Evolutionary conservation across 2,113 vertebrate genomes (phyloP).

Genomic region (Tetrax tetrax): DNA sequence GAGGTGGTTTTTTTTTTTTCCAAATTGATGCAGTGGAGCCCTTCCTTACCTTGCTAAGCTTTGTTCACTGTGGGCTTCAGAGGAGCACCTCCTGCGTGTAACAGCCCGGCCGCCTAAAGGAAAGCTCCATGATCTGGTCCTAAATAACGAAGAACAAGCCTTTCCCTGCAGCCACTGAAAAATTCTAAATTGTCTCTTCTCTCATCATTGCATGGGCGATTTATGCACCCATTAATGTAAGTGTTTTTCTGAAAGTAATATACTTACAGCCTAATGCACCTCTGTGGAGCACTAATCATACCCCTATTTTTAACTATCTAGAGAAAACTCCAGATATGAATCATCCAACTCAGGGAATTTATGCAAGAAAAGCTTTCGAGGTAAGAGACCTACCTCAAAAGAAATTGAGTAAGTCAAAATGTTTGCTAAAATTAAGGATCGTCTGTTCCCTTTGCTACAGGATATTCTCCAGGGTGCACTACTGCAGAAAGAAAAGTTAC

Average conservation of each 20-base stretch:
- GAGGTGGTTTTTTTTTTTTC: background rate
- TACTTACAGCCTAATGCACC: conserved; percentile 49
- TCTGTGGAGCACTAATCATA: conserved; percentile 51
- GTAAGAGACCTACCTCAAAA: background rate
- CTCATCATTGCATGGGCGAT: conserved; percentile 27
- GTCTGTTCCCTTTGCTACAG: background rate
- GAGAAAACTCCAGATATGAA: conserved; percentile 61
- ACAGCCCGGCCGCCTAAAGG: background rate
- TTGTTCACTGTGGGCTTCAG: background rate
- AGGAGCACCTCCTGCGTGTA: background rate
- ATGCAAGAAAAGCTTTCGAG: conserved; percentile 54
- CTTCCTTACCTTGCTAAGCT: background rate
- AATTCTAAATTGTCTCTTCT: conserved; percentile 15
- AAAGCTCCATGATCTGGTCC: background rate
- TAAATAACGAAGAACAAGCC: conserved; percentile 4
- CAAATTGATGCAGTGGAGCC: background rate
- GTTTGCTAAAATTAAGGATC: conserved; percentile 10
- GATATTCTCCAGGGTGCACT: background rate
- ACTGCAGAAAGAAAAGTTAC: background rate
- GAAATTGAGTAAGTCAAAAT: conserved; percentile 7
- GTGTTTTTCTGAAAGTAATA: conserved; percentile 55
- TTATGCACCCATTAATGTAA: conserved; percentile 57
- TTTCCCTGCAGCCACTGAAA: conserved; percentile 20
- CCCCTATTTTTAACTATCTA: conserved; percentile 46
- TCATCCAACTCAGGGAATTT: conserved; percentile 4